Conservation (phyloP, 53 echinoderm and acorn worm species). For the Astropecten irregularis region DNA sequence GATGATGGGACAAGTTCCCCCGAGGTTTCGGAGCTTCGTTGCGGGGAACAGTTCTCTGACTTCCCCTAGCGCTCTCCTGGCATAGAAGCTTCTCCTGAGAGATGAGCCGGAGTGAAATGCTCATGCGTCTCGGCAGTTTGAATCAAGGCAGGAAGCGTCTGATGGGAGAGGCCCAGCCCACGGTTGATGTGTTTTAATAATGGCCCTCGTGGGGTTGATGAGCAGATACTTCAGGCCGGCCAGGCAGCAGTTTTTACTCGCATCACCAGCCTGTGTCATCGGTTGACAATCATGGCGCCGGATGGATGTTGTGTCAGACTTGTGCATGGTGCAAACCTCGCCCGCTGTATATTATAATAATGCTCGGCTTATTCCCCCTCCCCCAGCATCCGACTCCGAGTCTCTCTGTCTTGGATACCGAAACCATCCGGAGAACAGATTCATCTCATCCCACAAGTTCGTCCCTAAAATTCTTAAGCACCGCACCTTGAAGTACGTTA, state of each 20-base stretch:
- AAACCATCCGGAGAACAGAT: too few species aligned
- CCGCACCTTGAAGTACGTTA: too few species aligned
- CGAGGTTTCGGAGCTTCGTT: too few species aligned
- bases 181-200: constrained; percentile 42
- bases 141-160: constrained; percentile 28
- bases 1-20: too few species aligned
- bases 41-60: not conserved
- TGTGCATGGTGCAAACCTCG: too few species aligned
- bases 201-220: constrained; percentile 17
- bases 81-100: constrained; percentile 1
- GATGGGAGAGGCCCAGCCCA: constrained; percentile 10
- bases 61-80: not conserved
- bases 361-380: too few species aligned
- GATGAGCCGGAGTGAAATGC: constrained; percentile 28
- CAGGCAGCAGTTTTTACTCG: not conserved
- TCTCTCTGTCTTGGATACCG: too few species aligned
- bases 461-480: too few species aligned
- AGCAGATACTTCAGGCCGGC: constrained; percentile 3
- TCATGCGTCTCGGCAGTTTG: constrained; percentile 20
- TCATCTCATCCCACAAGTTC: too few species aligned
- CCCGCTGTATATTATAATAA: too few species aligned
- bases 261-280: not conserved
- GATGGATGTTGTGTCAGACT: not conserved
- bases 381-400: too few species aligned
- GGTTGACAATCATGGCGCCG: not conserved